These are phyloP conservation scores for Athetis lepigone DNA, from an alignment of 2,888 invertebrate genomes.

Conservation along the genomic window DNA sequence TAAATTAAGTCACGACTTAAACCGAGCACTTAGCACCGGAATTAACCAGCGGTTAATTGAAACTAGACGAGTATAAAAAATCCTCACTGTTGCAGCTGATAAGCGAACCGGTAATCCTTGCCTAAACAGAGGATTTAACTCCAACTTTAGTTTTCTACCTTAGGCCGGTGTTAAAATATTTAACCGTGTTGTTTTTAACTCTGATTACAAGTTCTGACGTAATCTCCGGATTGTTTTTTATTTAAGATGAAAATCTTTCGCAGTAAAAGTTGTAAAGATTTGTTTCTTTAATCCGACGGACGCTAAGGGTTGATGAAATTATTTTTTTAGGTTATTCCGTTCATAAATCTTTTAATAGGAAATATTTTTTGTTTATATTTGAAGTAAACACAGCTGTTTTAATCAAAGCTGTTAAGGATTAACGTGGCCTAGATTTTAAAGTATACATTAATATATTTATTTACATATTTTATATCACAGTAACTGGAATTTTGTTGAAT, in stretches of 20 bases:
- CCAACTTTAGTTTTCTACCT: slow-evolving; percentile 72
- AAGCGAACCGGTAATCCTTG: slow-evolving; percentile 79
- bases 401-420: slow-evolving; percentile 26
- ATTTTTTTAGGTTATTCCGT: slow-evolving; percentile 46
- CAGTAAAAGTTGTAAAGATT: slow-evolving; percentile 68
- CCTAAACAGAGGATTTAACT: slow-evolving; percentile 84
- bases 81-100: slow-evolving; percentile 76
- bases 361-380: slow-evolving; percentile 30
- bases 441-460: not conserved
- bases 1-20: slow-evolving; percentile 86
- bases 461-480: not conserved
- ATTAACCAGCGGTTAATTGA: slow-evolving; percentile 88
- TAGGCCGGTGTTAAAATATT: slow-evolving; percentile 73
- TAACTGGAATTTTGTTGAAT: not conserved
- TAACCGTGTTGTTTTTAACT: slow-evolving; percentile 76
- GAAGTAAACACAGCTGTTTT: slow-evolving; percentile 29
- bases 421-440: not conserved
- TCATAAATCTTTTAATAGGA: slow-evolving; percentile 43
- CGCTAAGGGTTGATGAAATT: slow-evolving; percentile 65
- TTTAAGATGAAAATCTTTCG: slow-evolving; percentile 74
- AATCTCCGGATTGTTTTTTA: slow-evolving; percentile 77
- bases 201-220: slow-evolving; percentile 81
- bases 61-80: slow-evolving; percentile 84
- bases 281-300: slow-evolving; percentile 63
- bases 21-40: slow-evolving; percentile 85